A percentile compares a stretch with the other conserved stretches of the same genome.
Evolutionary conservation across 2,888 invertebrate species (phyloP).

Genomic region (Serripes groenlandicus): DNA sequence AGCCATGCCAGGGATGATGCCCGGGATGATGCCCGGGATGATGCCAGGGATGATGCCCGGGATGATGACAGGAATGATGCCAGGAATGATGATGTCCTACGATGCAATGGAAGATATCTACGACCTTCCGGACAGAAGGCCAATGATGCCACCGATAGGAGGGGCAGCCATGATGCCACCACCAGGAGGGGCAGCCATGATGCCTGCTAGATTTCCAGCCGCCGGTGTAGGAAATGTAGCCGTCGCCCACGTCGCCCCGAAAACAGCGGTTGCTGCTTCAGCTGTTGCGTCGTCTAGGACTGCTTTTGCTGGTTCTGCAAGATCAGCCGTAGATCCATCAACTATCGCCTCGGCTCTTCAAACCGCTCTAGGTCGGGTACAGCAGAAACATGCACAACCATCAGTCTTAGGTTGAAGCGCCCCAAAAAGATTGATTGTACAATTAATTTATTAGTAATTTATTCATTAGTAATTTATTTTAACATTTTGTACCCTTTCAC

Average conservation of each 20-base stretch:
- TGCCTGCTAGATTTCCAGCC: background rate
- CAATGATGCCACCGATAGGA: background rate
- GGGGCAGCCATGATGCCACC: background rate
- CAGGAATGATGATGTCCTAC: conserved; percentile 48
- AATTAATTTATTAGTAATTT: too few species aligned
- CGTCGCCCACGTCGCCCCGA: background rate
- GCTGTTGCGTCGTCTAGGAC: background rate
- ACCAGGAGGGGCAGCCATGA: background rate
- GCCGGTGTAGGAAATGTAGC: background rate
- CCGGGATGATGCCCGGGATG: conserved; percentile 2
- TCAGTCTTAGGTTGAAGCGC: too few species aligned
- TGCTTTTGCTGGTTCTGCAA: background rate
- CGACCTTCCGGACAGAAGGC: conserved; percentile 24
- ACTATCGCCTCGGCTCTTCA: conserved; percentile 44
- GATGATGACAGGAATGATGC: conserved; percentile 1
- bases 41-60: conserved; percentile 17
- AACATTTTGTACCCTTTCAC: too few species aligned
- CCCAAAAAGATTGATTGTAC: too few species aligned
- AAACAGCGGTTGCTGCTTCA: background rate
- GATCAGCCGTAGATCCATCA: conserved; percentile 15
- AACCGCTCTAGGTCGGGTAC: conserved; percentile 42
- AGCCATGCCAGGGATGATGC: conserved; percentile 18
- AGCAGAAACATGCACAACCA: conserved; percentile 28
- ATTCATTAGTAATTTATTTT: too few species aligned
- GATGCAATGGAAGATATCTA: conserved; percentile 51